phyloP scores from a whole-genome alignment of 2,888 invertebrate species.

The Chironomus tentans region DNA sequence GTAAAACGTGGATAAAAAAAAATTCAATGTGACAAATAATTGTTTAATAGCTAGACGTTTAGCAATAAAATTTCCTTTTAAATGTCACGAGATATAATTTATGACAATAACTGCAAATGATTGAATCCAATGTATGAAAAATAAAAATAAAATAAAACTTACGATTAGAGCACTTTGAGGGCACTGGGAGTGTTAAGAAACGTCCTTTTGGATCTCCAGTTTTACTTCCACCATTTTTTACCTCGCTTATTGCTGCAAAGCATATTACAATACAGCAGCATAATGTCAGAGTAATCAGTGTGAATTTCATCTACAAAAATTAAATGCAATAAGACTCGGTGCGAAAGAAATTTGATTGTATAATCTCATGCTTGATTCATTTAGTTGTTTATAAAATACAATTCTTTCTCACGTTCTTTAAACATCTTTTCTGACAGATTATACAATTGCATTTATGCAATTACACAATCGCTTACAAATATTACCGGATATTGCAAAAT shows the following conservation, averaged over 20 bases:
- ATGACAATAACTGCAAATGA: too few species aligned
- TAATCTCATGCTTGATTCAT: background rate
- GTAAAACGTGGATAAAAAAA: too few species aligned
- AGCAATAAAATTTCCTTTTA: background rate
- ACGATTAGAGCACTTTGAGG: constrained; percentile 77
- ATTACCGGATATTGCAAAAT: too few species aligned
- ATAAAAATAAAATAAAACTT: constrained; percentile 44
- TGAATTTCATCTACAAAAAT: constrained; percentile 59
- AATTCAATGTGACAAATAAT: too few species aligned
- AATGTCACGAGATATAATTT: background rate
- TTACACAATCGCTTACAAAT: too few species aligned
- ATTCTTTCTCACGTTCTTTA: background rate
- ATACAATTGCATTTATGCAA: too few species aligned
- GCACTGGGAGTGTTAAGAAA: constrained; percentile 70
- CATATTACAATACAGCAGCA: constrained; percentile 47
- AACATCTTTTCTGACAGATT: background rate
- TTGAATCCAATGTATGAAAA: background rate
- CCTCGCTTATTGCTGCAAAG: constrained; percentile 45
- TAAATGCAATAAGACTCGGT: background rate
- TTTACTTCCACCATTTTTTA: background rate
- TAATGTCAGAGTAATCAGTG: constrained; percentile 52
- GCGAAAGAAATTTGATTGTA: background rate
- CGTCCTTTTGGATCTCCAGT: constrained; percentile 46
- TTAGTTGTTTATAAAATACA: background rate
- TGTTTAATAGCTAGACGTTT: background rate